These are phyloP conservation scores for Meloidogyne exigua DNA, from an alignment of 1,140 invertebrate species.

Conservation along the genomic window DNA sequence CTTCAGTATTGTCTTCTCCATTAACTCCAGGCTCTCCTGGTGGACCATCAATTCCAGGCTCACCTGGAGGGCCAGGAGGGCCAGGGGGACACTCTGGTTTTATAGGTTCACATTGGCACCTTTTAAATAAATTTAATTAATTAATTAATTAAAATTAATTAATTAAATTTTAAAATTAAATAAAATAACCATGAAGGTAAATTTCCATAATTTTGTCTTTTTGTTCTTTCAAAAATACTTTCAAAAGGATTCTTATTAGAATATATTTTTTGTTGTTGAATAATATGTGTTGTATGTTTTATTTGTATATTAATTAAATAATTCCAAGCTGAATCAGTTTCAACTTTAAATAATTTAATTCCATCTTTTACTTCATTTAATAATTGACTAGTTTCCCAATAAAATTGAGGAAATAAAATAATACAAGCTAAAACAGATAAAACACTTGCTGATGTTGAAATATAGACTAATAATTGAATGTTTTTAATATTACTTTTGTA, in stretches of 20 bases:
- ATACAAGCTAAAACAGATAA: slow-evolving; percentile 35
- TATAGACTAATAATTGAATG: not conserved
- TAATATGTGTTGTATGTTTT: slow-evolving; percentile 40
- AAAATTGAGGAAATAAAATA: slow-evolving; percentile 31
- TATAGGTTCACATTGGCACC: slow-evolving; percentile 51
- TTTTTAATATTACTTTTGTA: not conserved
- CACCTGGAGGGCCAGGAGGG: slow-evolving; percentile 40
- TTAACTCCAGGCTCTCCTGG: slow-evolving; percentile 38
- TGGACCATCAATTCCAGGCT: slow-evolving; percentile 32
- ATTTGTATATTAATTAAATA: slow-evolving; percentile 49
- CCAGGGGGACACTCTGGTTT: slow-evolving; percentile 52
- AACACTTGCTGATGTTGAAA: slow-evolving; percentile 1
- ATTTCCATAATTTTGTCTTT: slow-evolving; percentile 38
- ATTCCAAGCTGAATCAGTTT: slow-evolving; percentile 53
- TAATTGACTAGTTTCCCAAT: slow-evolving; percentile 13
- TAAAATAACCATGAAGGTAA: slow-evolving; percentile 33
- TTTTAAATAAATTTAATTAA: not conserved
- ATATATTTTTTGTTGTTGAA: too few species aligned
- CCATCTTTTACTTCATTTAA: slow-evolving; percentile 39
- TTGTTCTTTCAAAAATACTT: slow-evolving; percentile 46
- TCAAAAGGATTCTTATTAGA: slow-evolving; percentile 46
- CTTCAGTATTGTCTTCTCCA: slow-evolving; percentile 32
- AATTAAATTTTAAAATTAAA: too few species aligned
- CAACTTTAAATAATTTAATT: slow-evolving; percentile 48
- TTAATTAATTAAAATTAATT: too few species aligned